Percentiles rank a stretch among this genome's conserved stretches.
Evolutionary conservation across 2,113 vertebrate genomes (phyloP).

Genomic region (Leptosomus discolor): DNA sequence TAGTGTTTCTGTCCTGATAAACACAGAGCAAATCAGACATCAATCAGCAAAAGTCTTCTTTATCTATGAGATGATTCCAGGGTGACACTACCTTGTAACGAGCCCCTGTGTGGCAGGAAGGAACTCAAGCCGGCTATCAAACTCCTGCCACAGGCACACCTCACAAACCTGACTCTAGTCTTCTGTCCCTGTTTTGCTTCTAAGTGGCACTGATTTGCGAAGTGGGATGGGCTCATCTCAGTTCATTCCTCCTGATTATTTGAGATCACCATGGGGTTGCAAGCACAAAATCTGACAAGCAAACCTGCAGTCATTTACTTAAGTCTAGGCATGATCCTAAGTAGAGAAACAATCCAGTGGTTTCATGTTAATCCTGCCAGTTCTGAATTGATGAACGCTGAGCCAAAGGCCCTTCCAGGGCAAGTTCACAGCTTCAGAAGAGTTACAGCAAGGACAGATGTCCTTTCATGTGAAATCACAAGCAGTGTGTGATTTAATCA

Average conservation of each 20-base stretch:
- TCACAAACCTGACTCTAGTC: rapidly evolving
- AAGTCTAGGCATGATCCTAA: background rate
- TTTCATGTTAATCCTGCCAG: background rate
- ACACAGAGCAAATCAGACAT: background rate
- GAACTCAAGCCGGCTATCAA: background rate
- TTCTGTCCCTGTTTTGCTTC: background rate
- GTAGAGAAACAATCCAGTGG: background rate
- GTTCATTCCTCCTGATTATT: background rate
- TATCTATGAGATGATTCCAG: background rate
- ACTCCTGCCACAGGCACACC: background rate
- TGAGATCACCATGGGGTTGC: background rate
- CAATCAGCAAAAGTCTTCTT: background rate
- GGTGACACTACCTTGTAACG: background rate
- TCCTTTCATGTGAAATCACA: background rate
- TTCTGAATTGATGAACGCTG: background rate
- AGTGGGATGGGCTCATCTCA: background rate
- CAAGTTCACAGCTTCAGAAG: background rate
- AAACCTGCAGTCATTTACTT: background rate
- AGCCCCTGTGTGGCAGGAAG: background rate
- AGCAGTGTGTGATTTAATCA: background rate
- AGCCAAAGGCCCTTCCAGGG: background rate
- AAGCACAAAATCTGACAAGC: background rate
- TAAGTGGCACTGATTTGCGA: background rate
- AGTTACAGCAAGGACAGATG: background rate
- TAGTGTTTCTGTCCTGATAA: background rate